These are phyloP conservation scores for Atta cephalotes DNA, from an alignment of 1,140 invertebrate species.

Conservation along the genomic window DNA sequence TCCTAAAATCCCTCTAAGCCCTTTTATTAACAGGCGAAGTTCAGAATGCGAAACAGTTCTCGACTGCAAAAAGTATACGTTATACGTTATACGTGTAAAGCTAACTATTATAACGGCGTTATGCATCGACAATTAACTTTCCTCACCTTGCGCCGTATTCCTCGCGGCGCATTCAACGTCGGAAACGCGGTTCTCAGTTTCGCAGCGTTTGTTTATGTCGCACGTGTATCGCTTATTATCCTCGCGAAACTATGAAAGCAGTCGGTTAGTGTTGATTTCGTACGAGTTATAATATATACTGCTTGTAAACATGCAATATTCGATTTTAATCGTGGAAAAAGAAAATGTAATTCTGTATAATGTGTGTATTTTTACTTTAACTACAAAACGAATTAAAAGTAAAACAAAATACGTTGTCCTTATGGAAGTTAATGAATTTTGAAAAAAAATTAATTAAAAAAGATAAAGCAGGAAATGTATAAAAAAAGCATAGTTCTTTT, in stretches of 20 bases:
- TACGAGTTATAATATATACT: slow-evolving; percentile 14
- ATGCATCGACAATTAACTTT: slow-evolving; percentile 60
- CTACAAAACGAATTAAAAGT: background rate
- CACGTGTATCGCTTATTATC: slow-evolving; percentile 34
- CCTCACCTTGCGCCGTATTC: slow-evolving; percentile 4
- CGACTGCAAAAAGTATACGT: slow-evolving; percentile 24
- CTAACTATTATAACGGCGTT: slow-evolving; percentile 12
- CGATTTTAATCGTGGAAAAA: slow-evolving; percentile 31
- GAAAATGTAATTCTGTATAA: background rate
- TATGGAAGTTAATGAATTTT: background rate
- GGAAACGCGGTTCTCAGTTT: slow-evolving; percentile 7
- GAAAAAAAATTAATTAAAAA: background rate
- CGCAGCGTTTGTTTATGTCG: slow-evolving; percentile 40
- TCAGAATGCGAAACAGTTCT: slow-evolving; percentile 35
- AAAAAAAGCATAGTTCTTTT: background rate
- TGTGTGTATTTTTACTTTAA: background rate
- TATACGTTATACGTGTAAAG: background rate
- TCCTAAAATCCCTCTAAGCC: slow-evolving; percentile 35
- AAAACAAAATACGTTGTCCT: background rate
- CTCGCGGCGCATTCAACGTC: background rate
- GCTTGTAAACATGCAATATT: slow-evolving; percentile 47
- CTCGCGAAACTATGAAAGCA: slow-evolving; percentile 8
- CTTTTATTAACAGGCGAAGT: slow-evolving; percentile 53
- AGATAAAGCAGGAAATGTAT: background rate
- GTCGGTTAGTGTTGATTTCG: slow-evolving; percentile 45